A percentile compares a stretch with the other conserved stretches of the same genome.
Conservation (phyloP, 1,140 invertebrate species). For the Rhagoletis zephyria region DNA sequence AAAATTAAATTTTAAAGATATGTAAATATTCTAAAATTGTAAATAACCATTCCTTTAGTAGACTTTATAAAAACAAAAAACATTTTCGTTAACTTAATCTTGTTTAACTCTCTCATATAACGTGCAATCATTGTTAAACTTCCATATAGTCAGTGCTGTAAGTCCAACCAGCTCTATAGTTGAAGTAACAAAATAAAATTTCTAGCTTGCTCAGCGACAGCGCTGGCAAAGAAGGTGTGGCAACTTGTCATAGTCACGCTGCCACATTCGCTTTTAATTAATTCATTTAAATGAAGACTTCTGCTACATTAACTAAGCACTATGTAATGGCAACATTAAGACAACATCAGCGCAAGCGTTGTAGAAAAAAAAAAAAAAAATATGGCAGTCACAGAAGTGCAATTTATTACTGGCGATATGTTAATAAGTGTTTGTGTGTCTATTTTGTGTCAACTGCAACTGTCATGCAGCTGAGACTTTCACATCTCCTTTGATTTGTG, state of each 20-base stretch:
- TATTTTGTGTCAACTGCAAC: neutral
- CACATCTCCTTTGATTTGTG: constrained; percentile 13
- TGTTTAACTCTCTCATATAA: too few species aligned
- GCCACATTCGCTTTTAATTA: constrained; percentile 18
- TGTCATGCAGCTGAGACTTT: neutral
- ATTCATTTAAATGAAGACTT: constrained; percentile 44
- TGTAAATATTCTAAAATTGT: too few species aligned
- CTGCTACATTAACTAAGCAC: constrained; percentile 24
- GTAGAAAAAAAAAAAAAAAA: constrained; percentile 21
- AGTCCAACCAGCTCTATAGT: too few species aligned
- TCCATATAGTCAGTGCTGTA: too few species aligned
- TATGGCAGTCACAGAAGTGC: constrained; percentile 5
- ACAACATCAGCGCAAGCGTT: neutral
- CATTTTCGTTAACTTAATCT: too few species aligned
- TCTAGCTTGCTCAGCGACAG: neutral
- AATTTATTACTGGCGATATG: neutral
- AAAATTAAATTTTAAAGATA: too few species aligned
- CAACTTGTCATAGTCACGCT: neutral
- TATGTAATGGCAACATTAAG: constrained; percentile 27
- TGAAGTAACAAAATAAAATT: neutral
- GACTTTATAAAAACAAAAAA: too few species aligned
- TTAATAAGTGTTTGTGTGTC: neutral
- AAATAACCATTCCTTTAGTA: too few species aligned
- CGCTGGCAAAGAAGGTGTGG: neutral
- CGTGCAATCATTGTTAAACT: too few species aligned